Percentiles rank a stretch among this genome's conserved stretches.
phyloP scores from a whole-genome alignment of 2,888 invertebrate genomes.

The Rhagium mordax region DNA sequence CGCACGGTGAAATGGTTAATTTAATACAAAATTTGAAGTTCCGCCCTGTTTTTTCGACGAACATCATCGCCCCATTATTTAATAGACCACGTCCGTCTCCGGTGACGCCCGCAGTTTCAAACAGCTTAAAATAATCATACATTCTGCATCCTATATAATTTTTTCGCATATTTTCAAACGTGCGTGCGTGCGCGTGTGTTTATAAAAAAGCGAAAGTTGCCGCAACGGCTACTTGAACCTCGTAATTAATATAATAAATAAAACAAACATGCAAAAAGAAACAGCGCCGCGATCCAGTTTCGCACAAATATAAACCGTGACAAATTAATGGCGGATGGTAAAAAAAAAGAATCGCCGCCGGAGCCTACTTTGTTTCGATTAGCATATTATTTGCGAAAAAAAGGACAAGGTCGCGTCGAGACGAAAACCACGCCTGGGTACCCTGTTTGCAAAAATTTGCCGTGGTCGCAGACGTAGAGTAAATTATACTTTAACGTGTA shows the following conservation, averaged over 20 bases:
- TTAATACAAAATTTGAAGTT: too few species aligned
- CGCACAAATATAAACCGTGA: conserved; percentile 6
- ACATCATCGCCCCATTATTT: too few species aligned
- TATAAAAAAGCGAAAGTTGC: neutral
- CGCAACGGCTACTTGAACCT: neutral
- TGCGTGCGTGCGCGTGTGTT: neutral
- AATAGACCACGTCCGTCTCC: too few species aligned
- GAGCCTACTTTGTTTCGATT: conserved; percentile 2
- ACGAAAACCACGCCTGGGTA: conserved; percentile 8
- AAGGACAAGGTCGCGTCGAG: conserved; percentile 26
- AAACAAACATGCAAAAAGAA: neutral
- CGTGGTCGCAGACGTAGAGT: neutral
- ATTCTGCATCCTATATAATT: too few species aligned
- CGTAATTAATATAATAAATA: conserved; percentile 5
- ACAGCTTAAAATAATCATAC: too few species aligned
- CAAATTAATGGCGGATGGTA: neutral
- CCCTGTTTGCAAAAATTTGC: conserved; percentile 23
- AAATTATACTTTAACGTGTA: neutral
- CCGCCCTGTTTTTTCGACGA: too few species aligned
- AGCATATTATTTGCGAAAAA: conserved; percentile 13
- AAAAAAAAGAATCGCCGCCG: conserved; percentile 3
- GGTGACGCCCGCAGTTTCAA: too few species aligned
- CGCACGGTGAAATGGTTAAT: too few species aligned
- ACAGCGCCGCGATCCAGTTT: neutral
- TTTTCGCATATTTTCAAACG: too few species aligned